A percentile compares a stretch with the other conserved stretches of the same genome.
Evolutionary conservation across 1,140 invertebrate species (phyloP).

Genomic region (Chelonus insularis): DNA sequence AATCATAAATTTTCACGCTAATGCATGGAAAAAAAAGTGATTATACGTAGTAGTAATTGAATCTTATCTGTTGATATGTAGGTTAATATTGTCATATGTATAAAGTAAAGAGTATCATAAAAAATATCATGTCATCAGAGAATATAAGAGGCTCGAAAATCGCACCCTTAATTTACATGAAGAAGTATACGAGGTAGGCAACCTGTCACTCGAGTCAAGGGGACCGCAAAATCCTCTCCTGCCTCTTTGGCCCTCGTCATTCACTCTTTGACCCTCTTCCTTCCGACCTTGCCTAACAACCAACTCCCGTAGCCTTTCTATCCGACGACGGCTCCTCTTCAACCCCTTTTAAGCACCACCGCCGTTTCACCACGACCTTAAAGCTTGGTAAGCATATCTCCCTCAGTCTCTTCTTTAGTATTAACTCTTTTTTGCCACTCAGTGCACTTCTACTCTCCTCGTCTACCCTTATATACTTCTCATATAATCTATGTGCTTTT

Average conservation of each 20-base stretch:
- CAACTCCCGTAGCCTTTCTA: neutral
- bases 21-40: neutral
- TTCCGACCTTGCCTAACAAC: conserved; percentile 16
- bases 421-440: conserved; percentile 34
- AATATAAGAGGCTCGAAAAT: conserved; percentile 34
- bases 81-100: too few species aligned
- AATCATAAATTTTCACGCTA: too few species aligned
- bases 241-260: neutral
- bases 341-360: conserved; percentile 17
- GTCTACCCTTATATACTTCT: conserved; percentile 20
- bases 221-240: conserved; percentile 21
- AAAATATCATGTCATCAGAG: neutral
- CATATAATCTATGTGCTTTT: conserved; percentile 1
- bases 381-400: conserved; percentile 45
- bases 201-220: conserved; percentile 30
- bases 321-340: conserved; percentile 4
- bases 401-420: conserved; percentile 31
- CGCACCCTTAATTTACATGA: conserved; percentile 48
- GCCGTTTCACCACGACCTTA: conserved; percentile 27
- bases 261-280: conserved; percentile 29
- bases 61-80: too few species aligned
- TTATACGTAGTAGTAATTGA: too few species aligned
- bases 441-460: conserved; percentile 31
- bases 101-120: neutral
- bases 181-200: conserved; percentile 31